Evolutionary conservation across 2,113 vertebrate species (phyloP), one percentile per base, ranked within the genome.

Genomic region (Pipa parva): DNA sequence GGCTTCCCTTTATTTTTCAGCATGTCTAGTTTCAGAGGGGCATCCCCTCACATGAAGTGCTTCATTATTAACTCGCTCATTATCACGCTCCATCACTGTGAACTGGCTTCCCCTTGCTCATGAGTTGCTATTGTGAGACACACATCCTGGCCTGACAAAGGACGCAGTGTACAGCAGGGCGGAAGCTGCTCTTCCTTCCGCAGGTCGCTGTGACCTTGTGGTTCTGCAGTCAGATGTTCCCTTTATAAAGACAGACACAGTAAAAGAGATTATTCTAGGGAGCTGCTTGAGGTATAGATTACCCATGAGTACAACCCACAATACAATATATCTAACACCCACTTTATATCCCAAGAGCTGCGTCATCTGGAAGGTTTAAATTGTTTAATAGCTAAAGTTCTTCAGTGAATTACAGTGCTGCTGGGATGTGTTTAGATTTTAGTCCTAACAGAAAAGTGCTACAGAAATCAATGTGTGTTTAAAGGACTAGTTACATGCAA

Each of bases 141-240:
- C 64, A 68, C 65, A 68, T 68, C 65, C 65, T 68, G 64, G 45
- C 56, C 46, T 51, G 56, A 68, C 65, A 68, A 68, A 68, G 65
- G 56, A 68, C 56, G 17, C 65, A 68, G 65, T 68, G 65, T 68
- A 60, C 65, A 51, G 46, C 29, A 50, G 46, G 56, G 24, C 56
- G 65, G 65, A 68, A 68, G 65, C 56, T 28, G 25, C 65, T 68
- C 56, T 68, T 68, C 65, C 65, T 68, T 68, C 65, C 65, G 58
- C 56, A 68, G 65, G 65, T 68, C 65, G 58, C 22, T 68, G 45
- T 52, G 65, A 68, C 65, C 65, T 68, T 68, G 65, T 68, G 3
- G 55, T 21, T 51, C 22, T 67, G 18, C 42, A 59, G 17, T 68
- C 52, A 48, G 55, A 59, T 49, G 28, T 52, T 60, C 56, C 46